phyloP scores from a whole-genome alignment of 2,113 vertebrate species.

The Tachysurus fulvidraco region DNA sequence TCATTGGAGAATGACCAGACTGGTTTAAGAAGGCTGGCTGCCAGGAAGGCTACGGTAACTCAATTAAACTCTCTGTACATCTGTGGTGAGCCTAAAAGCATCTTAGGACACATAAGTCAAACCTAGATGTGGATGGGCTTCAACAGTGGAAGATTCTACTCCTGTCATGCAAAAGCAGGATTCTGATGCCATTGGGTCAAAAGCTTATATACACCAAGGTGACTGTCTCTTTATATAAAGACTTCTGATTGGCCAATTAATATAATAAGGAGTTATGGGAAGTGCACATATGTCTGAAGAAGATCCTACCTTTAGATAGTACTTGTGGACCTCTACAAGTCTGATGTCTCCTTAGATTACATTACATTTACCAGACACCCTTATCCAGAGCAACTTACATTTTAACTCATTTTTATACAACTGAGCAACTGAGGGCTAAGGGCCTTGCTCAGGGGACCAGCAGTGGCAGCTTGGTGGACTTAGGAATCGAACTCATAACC shows the following conservation, averaged over 20 bases:
- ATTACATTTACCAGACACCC: too few species aligned
- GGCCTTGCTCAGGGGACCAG: too few species aligned
- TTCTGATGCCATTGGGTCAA: background rate
- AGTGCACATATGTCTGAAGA: background rate
- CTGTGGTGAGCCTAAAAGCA: background rate
- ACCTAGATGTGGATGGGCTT: background rate
- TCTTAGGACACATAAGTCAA: background rate
- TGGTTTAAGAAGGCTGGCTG: background rate
- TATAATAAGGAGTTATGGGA: background rate
- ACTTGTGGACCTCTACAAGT: background rate
- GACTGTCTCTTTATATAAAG: background rate
- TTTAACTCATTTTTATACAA: too few species aligned
- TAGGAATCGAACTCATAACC: too few species aligned
- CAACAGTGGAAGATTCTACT: background rate
- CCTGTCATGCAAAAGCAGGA: background rate
- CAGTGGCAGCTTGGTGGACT: too few species aligned
- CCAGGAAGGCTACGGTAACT: background rate
- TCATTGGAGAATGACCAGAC: background rate
- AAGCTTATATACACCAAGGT: background rate
- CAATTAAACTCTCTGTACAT: background rate
- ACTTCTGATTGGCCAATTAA: background rate
- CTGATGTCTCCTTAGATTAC: background rate
- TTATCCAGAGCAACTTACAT: too few species aligned
- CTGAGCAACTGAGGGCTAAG: too few species aligned
- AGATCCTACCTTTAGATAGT: background rate